Evolutionary conservation across 2,797 vertebrate species (phyloP).

Genomic region (Petrocephalus sullivani): DNA sequence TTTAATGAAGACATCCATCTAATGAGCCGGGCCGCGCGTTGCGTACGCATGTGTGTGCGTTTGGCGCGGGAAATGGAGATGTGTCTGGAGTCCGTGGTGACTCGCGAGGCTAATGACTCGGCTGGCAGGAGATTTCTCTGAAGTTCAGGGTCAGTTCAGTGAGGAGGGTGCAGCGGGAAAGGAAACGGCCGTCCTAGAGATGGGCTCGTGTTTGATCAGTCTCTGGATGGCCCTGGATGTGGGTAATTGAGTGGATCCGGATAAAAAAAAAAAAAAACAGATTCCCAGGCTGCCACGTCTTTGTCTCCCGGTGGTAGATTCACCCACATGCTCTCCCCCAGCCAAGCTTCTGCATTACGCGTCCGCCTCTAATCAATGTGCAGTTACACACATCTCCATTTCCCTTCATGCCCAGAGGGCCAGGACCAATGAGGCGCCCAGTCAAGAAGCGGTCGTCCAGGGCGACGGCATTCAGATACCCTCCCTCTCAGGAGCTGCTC

Average conservation of each 20-base stretch:
- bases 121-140: neutral
- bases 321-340: neutral
- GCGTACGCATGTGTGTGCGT: neutral
- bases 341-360: neutral
- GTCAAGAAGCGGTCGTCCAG: neutral
- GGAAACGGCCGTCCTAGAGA: neutral
- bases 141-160: neutral
- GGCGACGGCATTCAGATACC: neutral
- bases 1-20: constrained; percentile 11
- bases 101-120: neutral
- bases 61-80: neutral
- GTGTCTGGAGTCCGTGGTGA: neutral
- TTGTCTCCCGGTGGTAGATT: neutral
- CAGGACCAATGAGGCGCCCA: neutral
- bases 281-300: neutral
- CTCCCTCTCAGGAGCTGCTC: neutral
- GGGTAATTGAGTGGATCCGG: neutral
- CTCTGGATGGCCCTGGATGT: neutral
- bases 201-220: neutral
- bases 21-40: neutral
- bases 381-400: neutral
- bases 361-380: neutral
- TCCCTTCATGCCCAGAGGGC: neutral
- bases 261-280: neutral
- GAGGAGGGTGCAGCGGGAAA: neutral